phyloP scores from a whole-genome alignment of 1,140 invertebrate genomes.

The Liolophura sinensis region DNA sequence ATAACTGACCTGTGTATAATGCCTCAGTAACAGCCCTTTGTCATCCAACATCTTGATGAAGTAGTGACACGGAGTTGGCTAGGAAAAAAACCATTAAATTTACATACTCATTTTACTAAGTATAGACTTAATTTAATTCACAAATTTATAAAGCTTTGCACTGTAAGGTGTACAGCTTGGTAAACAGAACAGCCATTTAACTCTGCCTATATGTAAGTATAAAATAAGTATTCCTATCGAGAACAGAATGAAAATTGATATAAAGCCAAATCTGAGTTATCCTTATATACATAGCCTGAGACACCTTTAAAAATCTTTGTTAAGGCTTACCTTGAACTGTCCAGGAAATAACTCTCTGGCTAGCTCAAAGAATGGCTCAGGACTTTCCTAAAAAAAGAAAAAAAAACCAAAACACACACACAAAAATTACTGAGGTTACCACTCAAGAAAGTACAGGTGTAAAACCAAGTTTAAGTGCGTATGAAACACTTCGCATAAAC shows the following conservation, averaged over 20 bases:
- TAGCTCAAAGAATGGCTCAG: conserved; percentile 59
- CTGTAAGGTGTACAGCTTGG: not conserved
- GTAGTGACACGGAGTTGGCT: conserved; percentile 56
- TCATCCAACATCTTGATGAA: conserved; percentile 51
- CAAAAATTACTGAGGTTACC: too few species aligned
- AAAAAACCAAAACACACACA: conserved; percentile 10
- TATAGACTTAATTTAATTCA: conserved; percentile 9
- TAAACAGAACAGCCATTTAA: too few species aligned
- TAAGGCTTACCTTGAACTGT: conserved; percentile 44
- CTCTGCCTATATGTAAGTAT: too few species aligned
- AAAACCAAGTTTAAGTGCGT: too few species aligned
- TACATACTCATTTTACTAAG: not conserved
- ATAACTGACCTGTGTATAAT: conserved; percentile 54
- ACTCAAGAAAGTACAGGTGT: too few species aligned
- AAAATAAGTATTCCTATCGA: too few species aligned
- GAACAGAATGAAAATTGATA: too few species aligned
- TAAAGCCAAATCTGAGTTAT: too few species aligned
- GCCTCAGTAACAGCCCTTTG: conserved; percentile 47
- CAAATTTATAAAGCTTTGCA: conserved; percentile 2
- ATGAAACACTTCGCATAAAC: too few species aligned
- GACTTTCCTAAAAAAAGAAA: conserved; percentile 47
- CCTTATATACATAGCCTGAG: not conserved
- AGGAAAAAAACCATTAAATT: conserved; percentile 11
- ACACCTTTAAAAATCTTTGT: not conserved
- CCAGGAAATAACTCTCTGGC: conserved; percentile 56